Evolutionary conservation across 1,140 invertebrate genomes (phyloP), one percentile per base, ranked within the genome.

Genomic region (Laodelphax striatellus): DNA sequence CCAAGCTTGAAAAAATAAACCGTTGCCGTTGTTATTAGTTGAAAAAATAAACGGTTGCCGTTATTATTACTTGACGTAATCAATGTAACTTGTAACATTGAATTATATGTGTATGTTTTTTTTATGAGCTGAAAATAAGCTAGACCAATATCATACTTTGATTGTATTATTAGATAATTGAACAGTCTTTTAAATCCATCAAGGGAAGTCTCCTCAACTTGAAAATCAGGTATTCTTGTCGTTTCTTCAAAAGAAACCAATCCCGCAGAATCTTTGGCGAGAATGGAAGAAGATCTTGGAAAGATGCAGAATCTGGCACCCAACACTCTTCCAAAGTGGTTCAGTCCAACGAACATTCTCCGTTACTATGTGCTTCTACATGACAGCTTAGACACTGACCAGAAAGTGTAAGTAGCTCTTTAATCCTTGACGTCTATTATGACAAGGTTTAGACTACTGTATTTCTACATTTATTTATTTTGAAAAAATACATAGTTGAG

Each of bases 331-430:
- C 87, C 86, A 57, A 94, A 94, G 71, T 97, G 94, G 93, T 95
- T 97, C 72, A 85, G 82, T 66, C 84, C 84, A 60, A 77, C 80
- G 64, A 50, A 50, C 11, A 84, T 91, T 31, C 78, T 95, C 22
- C 86, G 91, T 69, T 93, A 90, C 75, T 96, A 93, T 76, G 84
- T 97, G 60, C 77, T 97, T 43, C 69, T 97, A 52, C 90, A 97
- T 76, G 94, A 97, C 76, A 77, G 80, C n/a, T 63, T 75, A n/a
- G 77, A 80, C 64, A 81, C 81, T 65, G 80, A 87, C 63, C 73
- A 70, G 42, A 71, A 76, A 41, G 83, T 81, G 83, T 85, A 75
- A 71, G 70, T 72, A 56, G 41, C 55, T 61, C 52, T 55, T 58
- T 5, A 34, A 55, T 61, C n/a, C n/a, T n/a, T n/a, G n/a, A n/a